A percentile compares a stretch with the other conserved stretches of the same genome.
phyloP scores from a whole-genome alignment of 2,113 vertebrate species.

The Oncorhynchus clarkii region DNA sequence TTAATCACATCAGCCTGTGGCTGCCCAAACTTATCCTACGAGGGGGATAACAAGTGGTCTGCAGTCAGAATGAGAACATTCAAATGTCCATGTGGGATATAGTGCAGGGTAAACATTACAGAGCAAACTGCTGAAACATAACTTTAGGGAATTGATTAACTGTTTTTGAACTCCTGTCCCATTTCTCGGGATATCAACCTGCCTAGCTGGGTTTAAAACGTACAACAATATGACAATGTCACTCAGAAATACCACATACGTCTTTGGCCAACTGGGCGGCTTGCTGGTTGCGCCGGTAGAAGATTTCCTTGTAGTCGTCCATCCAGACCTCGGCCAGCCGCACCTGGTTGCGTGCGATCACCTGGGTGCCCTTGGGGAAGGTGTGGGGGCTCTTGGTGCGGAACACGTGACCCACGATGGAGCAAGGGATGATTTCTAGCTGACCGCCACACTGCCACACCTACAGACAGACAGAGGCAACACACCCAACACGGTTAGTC shows the following conservation, averaged over 20 bases:
- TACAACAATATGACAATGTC: neutral
- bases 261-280: constrained; percentile 90
- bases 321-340: constrained; percentile 99
- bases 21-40: constrained; percentile 34
- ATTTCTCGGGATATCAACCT: no score
- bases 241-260: constrained; percentile 71
- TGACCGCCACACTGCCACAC: constrained; percentile 98
- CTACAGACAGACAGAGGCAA: constrained; percentile 59
- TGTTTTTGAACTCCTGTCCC: no score
- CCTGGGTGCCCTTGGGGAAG: constrained; percentile 97
- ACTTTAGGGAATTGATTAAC: no score
- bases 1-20: neutral
- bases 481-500: neutral
- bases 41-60: constrained; percentile 17
- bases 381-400: constrained; percentile 97
- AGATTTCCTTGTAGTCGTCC: constrained; percentile 97
- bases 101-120: neutral
- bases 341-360: constrained; percentile 96
- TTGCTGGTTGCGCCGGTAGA: constrained; percentile 94
- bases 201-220: no score
- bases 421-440: constrained; percentile 98
- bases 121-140: neutral
- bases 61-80: constrained; percentile 16
- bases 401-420: constrained; percentile 97
- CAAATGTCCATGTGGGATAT: neutral